These are phyloP conservation scores for Hemaris fuciformis DNA, from an alignment of 2,888 invertebrate genomes.

Conservation along the genomic window DNA sequence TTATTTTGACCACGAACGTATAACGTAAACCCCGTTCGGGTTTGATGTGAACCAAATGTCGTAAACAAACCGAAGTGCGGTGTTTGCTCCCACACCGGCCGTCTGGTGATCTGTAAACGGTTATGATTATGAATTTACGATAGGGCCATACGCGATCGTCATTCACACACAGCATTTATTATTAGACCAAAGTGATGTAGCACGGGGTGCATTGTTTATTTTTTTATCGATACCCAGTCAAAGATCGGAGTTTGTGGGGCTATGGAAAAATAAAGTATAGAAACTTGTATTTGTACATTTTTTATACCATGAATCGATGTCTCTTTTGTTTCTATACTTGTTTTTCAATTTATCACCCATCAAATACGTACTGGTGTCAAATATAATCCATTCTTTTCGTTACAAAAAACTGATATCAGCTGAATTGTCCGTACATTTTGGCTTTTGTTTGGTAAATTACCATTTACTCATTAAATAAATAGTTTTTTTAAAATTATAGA, in stretches of 20 bases:
- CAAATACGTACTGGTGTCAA: too few species aligned
- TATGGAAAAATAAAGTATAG: neutral
- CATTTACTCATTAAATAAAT: too few species aligned
- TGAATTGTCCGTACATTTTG: too few species aligned
- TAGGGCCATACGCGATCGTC: slow-evolving; percentile 26
- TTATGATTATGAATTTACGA: slow-evolving; percentile 34
- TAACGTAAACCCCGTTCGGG: slow-evolving; percentile 27
- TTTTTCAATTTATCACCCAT: too few species aligned
- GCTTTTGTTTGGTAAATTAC: too few species aligned
- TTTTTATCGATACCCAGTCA: slow-evolving; percentile 11
- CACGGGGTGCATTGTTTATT: slow-evolving; percentile 10
- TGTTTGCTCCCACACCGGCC: slow-evolving; percentile 38
- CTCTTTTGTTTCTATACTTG: too few species aligned
- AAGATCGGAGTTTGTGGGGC: neutral
- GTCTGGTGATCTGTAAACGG: slow-evolving; percentile 36
- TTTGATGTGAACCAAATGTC: slow-evolving; percentile 50
- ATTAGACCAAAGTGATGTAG: slow-evolving; percentile 20
- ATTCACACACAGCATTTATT: slow-evolving; percentile 23
- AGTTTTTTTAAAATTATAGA: too few species aligned
- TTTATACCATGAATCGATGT: too few species aligned
- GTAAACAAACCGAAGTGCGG: slow-evolving; percentile 42
- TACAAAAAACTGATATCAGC: too few species aligned
- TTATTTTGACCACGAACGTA: slow-evolving; percentile 21
- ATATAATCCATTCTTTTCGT: too few species aligned
- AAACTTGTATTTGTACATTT: neutral